phyloP scores from a whole-genome alignment of 2,888 invertebrate genomes.

The Drosophila putrida region DNA sequence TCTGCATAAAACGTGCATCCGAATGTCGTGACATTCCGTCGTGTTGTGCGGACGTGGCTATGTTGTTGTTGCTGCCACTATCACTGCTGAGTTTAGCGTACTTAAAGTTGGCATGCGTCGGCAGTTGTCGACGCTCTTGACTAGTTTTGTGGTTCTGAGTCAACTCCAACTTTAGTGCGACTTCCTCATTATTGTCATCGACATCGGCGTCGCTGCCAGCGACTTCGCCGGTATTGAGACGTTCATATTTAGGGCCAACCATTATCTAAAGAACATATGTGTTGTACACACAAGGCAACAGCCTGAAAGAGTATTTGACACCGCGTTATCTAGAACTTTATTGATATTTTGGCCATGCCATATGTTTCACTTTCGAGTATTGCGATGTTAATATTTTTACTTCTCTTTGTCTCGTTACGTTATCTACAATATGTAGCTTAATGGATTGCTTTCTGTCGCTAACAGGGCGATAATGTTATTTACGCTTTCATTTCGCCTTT shows the following conservation, averaged over 20 bases:
- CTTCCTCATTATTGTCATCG: conserved; percentile 78
- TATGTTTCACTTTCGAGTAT: conserved; percentile 46
- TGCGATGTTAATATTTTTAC: conserved; percentile 14
- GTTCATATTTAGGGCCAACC: conserved; percentile 83
- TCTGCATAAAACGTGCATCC: conserved; percentile 82
- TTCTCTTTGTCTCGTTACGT: conserved; percentile 23
- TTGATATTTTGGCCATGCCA: conserved; percentile 43
- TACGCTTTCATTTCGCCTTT: conserved; percentile 32
- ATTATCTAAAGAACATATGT: conserved; percentile 64
- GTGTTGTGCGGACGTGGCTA: conserved; percentile 49
- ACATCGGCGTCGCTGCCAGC: conserved; percentile 51
- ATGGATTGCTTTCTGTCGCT: conserved; percentile 37
- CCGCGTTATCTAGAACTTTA: conserved; percentile 42
- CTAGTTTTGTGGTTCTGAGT: conserved; percentile 29
- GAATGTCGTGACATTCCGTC: conserved; percentile 49
- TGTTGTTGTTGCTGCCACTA: conserved; percentile 38
- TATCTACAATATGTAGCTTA: conserved; percentile 36
- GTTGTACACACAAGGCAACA: conserved; percentile 28
- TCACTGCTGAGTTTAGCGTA: conserved; percentile 45
- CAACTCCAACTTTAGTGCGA: conserved; percentile 71
- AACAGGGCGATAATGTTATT: conserved; percentile 23
- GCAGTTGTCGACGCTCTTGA: conserved; percentile 40
- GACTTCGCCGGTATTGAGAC: conserved; percentile 70
- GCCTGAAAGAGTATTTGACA: conserved; percentile 19
- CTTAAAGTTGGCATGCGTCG: conserved; percentile 57